Evolutionary conservation across 2,888 invertebrate genomes (phyloP), one percentile per base, ranked within the genome.

Genomic region (Neocrepidodera transversa): DNA sequence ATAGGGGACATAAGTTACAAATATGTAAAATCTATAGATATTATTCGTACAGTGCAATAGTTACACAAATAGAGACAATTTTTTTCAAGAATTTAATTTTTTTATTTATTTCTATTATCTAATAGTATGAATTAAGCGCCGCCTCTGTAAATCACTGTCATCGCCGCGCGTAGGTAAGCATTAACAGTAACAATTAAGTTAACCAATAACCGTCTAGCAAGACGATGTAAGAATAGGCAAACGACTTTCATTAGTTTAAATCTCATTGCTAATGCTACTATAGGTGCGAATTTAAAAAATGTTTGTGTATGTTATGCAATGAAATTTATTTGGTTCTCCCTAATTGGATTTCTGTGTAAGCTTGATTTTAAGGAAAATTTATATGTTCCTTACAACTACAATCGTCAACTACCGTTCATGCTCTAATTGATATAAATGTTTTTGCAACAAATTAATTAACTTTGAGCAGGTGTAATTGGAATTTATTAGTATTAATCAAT

Each of bases 361-460:
- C 49, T 64, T 36, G 56, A 64, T 65, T 67, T 67, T 64, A 62
- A 64, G 57, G 55, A 52, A 57, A 57, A 67, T 65, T 64, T 62
- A 64, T 54, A 52, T 62, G 51, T 58, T 47, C 45, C 49, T 64
- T 61, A 60, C 63, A 57, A 60, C 60, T 60, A 56, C 61, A 62
- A 54, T 49, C 59, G 56, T 55, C 54, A 56, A 54, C 60, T 61
- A 63, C 61, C 58, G 58, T 64, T 65, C 58, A 62, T 60, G 67
- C 61, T 68, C 66, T 70, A 70, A 68, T 68, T 68, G 66, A 68
- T 68, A 68, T 68, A 67, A 68, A 68, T 65, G 66, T 61, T 62
- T 53, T 49, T 55, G 55, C 59, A 61, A 68, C 66, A 66, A 66
- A 68, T 68, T 68, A 66, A 70, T 70, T 68, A 60, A 62, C 30